These are phyloP conservation scores for Tadarida brasiliensis DNA, from an alignment of 2,797 vertebrate genomes.

Conservation along the genomic window DNA sequence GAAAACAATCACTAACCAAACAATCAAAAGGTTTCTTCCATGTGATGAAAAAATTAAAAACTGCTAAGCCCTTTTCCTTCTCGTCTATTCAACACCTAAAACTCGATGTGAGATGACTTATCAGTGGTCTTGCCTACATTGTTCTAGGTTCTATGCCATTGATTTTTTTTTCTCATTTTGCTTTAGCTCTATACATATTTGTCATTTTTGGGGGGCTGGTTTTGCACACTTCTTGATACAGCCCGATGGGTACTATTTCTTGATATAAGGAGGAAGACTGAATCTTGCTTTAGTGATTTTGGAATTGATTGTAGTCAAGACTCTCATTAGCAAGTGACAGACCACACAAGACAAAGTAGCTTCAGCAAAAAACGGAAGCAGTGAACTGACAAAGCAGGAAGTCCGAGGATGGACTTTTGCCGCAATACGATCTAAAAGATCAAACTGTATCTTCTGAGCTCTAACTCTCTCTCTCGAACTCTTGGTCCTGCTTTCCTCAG, in stretches of 20 bases:
- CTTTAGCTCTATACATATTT: neutral
- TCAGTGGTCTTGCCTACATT: neutral
- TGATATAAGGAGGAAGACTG: neutral
- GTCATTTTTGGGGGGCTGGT: neutral
- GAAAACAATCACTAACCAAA: slow-evolving; percentile 28
- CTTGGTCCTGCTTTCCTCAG: neutral
- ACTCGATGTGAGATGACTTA: neutral
- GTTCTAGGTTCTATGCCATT: neutral
- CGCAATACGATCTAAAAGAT: neutral
- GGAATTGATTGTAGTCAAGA: neutral
- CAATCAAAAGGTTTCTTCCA: neutral
- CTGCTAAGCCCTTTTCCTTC: neutral
- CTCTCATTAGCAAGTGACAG: neutral
- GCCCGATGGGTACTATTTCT: neutral
- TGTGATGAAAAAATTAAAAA: neutral
- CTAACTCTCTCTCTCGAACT: neutral
- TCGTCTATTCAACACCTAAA: neutral
- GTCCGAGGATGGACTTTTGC: neutral
- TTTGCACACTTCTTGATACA: neutral
- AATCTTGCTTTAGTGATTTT: neutral
- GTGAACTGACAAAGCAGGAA: neutral
- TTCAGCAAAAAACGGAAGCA: neutral
- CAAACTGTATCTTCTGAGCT: neutral
- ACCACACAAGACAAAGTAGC: neutral
- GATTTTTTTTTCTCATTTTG: neutral